Percentiles rank a stretch among this genome's conserved stretches.
These are phyloP conservation scores for Microplitis deprimator DNA, from an alignment of 2,888 invertebrate species.

Conservation along the genomic window DNA sequence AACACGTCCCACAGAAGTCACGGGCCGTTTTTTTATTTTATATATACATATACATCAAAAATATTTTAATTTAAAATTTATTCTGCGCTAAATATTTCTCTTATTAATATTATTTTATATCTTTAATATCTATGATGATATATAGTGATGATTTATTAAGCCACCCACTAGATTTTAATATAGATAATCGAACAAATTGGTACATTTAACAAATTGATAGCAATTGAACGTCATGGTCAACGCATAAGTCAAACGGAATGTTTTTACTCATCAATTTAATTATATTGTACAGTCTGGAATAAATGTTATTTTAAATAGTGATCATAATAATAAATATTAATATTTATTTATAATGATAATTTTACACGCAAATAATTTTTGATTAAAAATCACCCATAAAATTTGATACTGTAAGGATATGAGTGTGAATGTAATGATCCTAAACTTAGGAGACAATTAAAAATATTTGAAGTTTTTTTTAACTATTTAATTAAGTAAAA, in stretches of 20 bases:
- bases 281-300: neutral
- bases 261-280: neutral
- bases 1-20: slow-evolving; percentile 43
- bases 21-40: slow-evolving; percentile 1
- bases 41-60: neutral
- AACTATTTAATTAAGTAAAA: too few species aligned
- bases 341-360: too few species aligned
- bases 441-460: too few species aligned
- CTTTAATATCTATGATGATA: slow-evolving; percentile 2
- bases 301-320: too few species aligned
- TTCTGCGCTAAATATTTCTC: neutral
- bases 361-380: too few species aligned
- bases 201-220: slow-evolving; percentile 61
- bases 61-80: too few species aligned
- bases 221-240: slow-evolving; percentile 56
- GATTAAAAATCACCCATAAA: too few species aligned
- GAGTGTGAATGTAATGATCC: too few species aligned
- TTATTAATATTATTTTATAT: neutral
- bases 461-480: too few species aligned
- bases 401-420: too few species aligned
- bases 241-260: neutral
- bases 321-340: too few species aligned
- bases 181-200: slow-evolving; percentile 57
- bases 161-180: slow-evolving; percentile 61
- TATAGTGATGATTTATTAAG: slow-evolving; percentile 27